Base-by-base conservation (phyloP, 2,888 invertebrate species). In the Cheilosia scutellata region DNA sequence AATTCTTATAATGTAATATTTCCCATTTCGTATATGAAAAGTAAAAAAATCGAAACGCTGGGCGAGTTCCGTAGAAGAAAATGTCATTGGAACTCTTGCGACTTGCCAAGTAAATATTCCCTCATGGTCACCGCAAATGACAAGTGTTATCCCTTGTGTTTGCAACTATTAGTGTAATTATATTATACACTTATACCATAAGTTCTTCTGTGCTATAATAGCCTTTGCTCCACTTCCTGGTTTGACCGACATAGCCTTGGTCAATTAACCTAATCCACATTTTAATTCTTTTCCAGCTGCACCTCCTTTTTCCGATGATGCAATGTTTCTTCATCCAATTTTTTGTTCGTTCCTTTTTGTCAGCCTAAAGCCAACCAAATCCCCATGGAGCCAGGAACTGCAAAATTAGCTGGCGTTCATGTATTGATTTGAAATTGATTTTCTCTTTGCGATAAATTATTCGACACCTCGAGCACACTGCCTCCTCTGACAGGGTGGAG, bases 191-290 rank as follows among this genome's bases (percentile, higher is more conserved):
- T n/a, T 31, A 33, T 33, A 6, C 33, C 7, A 1, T 1, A 20
- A 33, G 31, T 20, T 44, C 44, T 25, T 25, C 25, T 29, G n/a
- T 7, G 37, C 25, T n/a, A 40, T 44, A 60, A 51, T 60, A 27
- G 74, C 63, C 60, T 68, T 55, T 72, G 65, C 25, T 70, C 70
- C 11, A 77, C 72, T 86, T 86, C 86, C 86, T 86, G 72, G 71
- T 82, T 42, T 77, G 82, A 70, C 82, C 86, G 62, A 66, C 65
- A 72, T 33, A 86, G 80, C 86, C 86, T 86, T 86, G 76, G 27
- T 68, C 86, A 86, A 86, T 82, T 86, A 86, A 86, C 86, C 86
- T 86, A 86, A 82, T 82, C 86, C 86, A 71, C 66, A 82, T 77
- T 80, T 80, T 37, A 72, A 71, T 72, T 71, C 60, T 47, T 47